These are phyloP conservation scores for Tethea ocularis DNA, from an alignment of 2,888 invertebrate genomes.

Conservation along the genomic window DNA sequence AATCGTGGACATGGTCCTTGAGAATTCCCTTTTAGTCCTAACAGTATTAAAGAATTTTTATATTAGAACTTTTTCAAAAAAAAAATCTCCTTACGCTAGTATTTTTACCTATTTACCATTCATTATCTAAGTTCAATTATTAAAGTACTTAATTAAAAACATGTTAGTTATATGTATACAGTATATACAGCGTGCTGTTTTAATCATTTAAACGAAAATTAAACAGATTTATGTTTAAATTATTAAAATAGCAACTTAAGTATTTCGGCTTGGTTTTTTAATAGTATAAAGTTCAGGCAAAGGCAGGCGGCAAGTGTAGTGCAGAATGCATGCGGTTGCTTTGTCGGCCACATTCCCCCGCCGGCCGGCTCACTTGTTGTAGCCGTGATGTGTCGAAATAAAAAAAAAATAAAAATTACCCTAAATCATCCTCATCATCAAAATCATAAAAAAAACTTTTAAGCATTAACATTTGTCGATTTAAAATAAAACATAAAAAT, in stretches of 20 bases:
- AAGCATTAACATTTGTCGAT: background rate
- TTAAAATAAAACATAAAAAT: background rate
- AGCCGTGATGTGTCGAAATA: slow-evolving; percentile 61
- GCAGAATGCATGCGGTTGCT: slow-evolving; percentile 78
- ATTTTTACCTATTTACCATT: slow-evolving; percentile 6
- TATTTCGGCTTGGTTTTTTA: background rate
- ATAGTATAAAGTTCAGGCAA: slow-evolving; percentile 45
- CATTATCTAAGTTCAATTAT: slow-evolving; percentile 30
- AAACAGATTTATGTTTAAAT: slow-evolving; percentile 6
- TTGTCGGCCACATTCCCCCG: slow-evolving; percentile 64
- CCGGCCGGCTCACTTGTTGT: slow-evolving; percentile 60
- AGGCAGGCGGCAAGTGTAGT: slow-evolving; percentile 61
- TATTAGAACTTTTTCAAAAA: slow-evolving; percentile 16
- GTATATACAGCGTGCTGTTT: background rate
- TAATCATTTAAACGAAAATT: background rate
- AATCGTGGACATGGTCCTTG: slow-evolving; percentile 63
- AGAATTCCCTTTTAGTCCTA: slow-evolving; percentile 16
- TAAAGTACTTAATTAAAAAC: slow-evolving; percentile 36
- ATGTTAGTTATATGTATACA: background rate
- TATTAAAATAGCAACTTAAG: slow-evolving; percentile 14
- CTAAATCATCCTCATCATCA: too few relatives aligned
- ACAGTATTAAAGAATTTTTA: slow-evolving; percentile 25
- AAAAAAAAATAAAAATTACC: too few relatives aligned
- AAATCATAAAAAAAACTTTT: too few relatives aligned
- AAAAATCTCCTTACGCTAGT: background rate